phyloP scores from a whole-genome alignment of 1,140 invertebrate genomes.

The Caenorhabditis tropicalis region DNA sequence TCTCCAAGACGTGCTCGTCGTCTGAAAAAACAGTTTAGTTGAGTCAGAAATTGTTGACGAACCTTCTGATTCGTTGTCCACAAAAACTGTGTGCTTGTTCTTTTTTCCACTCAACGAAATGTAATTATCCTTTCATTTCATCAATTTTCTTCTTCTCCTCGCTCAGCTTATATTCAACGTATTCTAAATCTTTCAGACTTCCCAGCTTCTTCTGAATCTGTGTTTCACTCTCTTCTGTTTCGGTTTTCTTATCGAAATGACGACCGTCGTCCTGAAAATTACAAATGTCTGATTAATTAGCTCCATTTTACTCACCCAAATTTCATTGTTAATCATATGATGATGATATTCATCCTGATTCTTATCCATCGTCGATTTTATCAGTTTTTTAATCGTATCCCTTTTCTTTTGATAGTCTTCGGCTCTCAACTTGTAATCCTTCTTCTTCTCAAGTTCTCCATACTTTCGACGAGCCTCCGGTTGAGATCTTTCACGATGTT shows the following conservation, averaged over 20 bases:
- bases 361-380: constrained; percentile 84
- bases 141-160: constrained; percentile 88
- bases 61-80: constrained; percentile 79
- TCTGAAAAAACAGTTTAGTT: too few species aligned
- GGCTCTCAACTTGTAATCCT: constrained; percentile 88
- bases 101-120: constrained; percentile 78
- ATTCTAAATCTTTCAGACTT: constrained; percentile 88
- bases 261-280: constrained; percentile 43
- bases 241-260: constrained; percentile 52
- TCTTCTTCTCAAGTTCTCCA: constrained; percentile 91
- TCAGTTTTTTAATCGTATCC: constrained; percentile 82
- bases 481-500: constrained; percentile 76
- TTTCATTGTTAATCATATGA: constrained; percentile 92
- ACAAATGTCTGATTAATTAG: background rate
- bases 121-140: constrained; percentile 82
- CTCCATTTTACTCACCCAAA: constrained; percentile 76
- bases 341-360: constrained; percentile 99
- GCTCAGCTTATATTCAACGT: constrained; percentile 84
- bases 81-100: constrained; percentile 85
- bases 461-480: constrained; percentile 82
- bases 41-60: too few species aligned
- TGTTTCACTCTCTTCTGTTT: constrained; percentile 75
- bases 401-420: constrained; percentile 79
- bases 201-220: constrained; percentile 85
- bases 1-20: too few species aligned